Evolutionary conservation across 2,888 invertebrate species (phyloP), one percentile per base, ranked within the genome.

Genomic region (Cantharis rustica): DNA sequence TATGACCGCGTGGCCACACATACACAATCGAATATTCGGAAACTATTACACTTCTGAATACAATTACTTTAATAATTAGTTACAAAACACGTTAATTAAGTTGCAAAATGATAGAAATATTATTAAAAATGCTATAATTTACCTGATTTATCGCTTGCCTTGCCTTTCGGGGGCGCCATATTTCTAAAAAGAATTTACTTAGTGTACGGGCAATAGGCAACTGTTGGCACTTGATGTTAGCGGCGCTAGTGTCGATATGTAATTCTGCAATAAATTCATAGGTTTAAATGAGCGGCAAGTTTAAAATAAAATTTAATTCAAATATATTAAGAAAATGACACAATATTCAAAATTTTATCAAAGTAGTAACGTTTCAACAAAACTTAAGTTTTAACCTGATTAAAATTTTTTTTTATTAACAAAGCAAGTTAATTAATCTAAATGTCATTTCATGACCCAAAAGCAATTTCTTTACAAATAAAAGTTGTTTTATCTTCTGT

Each of bases 81-180:
- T 10, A 20, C 27, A 20, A 27, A 27, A 16, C 16, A 63, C 16
- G 31, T 4, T 7, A 15, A 15, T 9, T 20, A 66, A 26, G 10
- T 61, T 23, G 20, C 20, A 64, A 73, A 73, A 16, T 5, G 10
- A 23, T 16, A 5, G 15, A 7, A 15, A n/a, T 68, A 47, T 3
- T 11, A 61, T 20, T 69, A 47, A 26, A 31, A 31, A 68, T 63
- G 68, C 17, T 27, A 47, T 13, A 69, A 89, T 91, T 90, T 92
- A 95, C 95, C 95, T 90, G 95, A 91, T 91, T 95, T 95, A 87
- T 95, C 95, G 86, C 94, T 92, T 88, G 95, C 88, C 86, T 91
- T 91, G 81, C 91, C 93, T 92, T 96, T 96, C 89, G 93, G 92
- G 85, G 96, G 95, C 91, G 95, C 95, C 96, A 96, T 96, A 90